Base-by-base conservation (phyloP, 2,113 vertebrate genomes). In the Nothobranchius furzeri region DNA sequence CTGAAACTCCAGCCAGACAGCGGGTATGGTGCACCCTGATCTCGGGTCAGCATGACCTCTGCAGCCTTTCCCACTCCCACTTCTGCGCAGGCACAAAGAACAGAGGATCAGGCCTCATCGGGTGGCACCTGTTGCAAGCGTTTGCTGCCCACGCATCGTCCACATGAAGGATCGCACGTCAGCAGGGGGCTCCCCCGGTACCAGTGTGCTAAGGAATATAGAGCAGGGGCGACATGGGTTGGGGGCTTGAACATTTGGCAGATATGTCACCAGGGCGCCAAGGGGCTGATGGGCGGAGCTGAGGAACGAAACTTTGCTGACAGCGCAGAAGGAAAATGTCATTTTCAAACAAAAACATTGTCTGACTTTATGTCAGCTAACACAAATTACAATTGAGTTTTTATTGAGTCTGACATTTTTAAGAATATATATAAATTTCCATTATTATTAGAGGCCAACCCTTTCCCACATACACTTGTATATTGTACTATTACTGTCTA, bases 11-110 rank as follows among this genome's bases (percentile, higher is more conserved):
- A 72, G 75, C 85, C 86, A 86, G 85, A 77, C 75, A 7, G 64
- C 81, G 49, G 69, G 75, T 73, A 76, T 73, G 68, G 74, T 35
- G 75, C 74, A 58, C 75, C 76, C 65, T 51, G 78, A 61, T 85
- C 76, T 46, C 25, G 60, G 85, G 89, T 90, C 90, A 78, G 51
- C 7, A 8, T 88, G 90, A 93, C 93, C 92, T 87, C 79, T 37
- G 54, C 42, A 47, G 83, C 76, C 92, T 92, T 89, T 91, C 91
- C 78, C 92, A 91, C 92, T 92, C 92, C 91, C 87, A 93, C 93
- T 85, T 82, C 45, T 48, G 52, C 67, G 82, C 80, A 9, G 76
- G 81, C 88, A 93, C 91, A 91, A 91, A 93, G 88, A 83, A 84
- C 79, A 30, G 43, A 49, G 50, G 69, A 72, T 78, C 65, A 45